Base-by-base conservation (phyloP, 30 jellyfish, hydroid and myxozoan species). In the Euphysa ruthae region DNA sequence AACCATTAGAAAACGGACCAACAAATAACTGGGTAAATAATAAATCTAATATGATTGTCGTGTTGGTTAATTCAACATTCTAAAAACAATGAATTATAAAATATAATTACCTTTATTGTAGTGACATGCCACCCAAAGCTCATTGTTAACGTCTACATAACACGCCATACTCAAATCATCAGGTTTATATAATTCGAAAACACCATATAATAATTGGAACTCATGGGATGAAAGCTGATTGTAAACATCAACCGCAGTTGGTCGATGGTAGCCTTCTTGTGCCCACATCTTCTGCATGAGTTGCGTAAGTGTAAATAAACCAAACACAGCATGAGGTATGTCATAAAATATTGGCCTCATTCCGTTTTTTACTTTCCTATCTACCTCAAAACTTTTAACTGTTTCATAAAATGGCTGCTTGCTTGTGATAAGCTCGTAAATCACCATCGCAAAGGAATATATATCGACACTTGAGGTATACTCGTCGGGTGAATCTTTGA, bases 401-500 rank as follows among this genome's bases (percentile, higher is more conserved):
- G 65, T 46, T 49, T 80, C 71, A 26, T 79, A 81, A 52, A 77
- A 88, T 4, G 97, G 97, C 43, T 91, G 77, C 1, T 93, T 66
- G 20, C 51, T 68, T 13, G 91, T 66, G 33, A 88, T 88, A 44
- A 83, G 57, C 44, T 79, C 95, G 32, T 69, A 80, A 4, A 81
- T 61, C 15, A 79, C 85, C 84, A 88, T 88, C 18, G 93, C 97
- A 44, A 63, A 79, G 5, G 97, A 79, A 50, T 79, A 88, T 12
- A 88, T 85, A 64, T 88, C 97, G 0, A 88, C 97, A 35, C 58
- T 88, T 24, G 61, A 71, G 21, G 91, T 70, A 71, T 88, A 88
- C 32, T 88, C 97, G 52, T 80, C 94, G 5, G 79, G 69, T 42
- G 46, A 60, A 8, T 85, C 43, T 6, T 8, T 49, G 52, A 66